These are phyloP conservation scores for Gadopsis marmoratus DNA, from an alignment of 2,797 vertebrate genomes.

Conservation along the genomic window DNA sequence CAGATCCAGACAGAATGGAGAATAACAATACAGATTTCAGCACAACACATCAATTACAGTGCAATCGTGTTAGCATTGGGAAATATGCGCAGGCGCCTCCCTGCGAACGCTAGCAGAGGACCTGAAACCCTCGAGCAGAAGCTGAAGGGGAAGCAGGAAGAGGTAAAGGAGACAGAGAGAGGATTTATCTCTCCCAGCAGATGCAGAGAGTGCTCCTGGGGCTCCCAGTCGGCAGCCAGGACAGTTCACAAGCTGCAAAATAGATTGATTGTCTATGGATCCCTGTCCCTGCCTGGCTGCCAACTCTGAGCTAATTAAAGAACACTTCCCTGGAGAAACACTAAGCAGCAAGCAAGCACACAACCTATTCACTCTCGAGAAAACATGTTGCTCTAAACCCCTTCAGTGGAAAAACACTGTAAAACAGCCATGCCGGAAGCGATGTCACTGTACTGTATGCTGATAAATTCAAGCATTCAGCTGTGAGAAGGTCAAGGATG, in stretches of 20 bases:
- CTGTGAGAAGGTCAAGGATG: slow-evolving; percentile 6
- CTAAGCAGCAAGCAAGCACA: slow-evolving; percentile 49
- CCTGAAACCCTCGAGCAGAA: slow-evolving; percentile 28
- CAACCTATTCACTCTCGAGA: slow-evolving; percentile 49
- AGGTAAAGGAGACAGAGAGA: slow-evolving; percentile 25
- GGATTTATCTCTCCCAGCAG: slow-evolving; percentile 75
- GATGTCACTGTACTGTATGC: slow-evolving; percentile 5
- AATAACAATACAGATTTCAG: slow-evolving; percentile 51
- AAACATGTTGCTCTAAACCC: slow-evolving; percentile 42
- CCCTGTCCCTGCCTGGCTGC: slow-evolving; percentile 60
- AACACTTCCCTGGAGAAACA: slow-evolving; percentile 65
- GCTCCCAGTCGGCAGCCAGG: slow-evolving; percentile 71
- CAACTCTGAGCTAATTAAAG: slow-evolving; percentile 81
- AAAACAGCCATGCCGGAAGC: slow-evolving; percentile 3
- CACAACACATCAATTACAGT: slow-evolving; percentile 54
- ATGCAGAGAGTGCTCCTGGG: slow-evolving; percentile 57
- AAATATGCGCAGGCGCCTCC: slow-evolving; percentile 35
- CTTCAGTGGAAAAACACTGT: slow-evolving; percentile 8
- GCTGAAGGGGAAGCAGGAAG: slow-evolving; percentile 38
- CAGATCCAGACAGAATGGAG: slow-evolving; percentile 43
- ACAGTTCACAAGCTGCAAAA: slow-evolving; percentile 80
- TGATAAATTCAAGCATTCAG: slow-evolving; percentile 16
- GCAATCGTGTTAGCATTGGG: slow-evolving; percentile 46
- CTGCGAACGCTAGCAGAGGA: slow-evolving; percentile 8
- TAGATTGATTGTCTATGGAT: slow-evolving; percentile 80